These are phyloP conservation scores for Celastrina argiolus DNA, from an alignment of 2,888 invertebrate species.

Conservation along the genomic window DNA sequence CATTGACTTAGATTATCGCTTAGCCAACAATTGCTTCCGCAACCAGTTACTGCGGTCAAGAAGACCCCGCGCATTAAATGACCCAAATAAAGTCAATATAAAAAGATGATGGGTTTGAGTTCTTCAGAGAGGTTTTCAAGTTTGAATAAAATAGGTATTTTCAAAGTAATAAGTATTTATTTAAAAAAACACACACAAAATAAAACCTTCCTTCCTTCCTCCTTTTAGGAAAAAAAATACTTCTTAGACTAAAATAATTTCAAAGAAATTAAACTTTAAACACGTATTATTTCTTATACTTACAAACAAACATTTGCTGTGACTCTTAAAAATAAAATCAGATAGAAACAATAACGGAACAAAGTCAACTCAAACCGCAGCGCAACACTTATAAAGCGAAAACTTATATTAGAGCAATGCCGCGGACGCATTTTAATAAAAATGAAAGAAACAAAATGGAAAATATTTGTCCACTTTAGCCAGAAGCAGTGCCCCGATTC, in stretches of 20 bases:
- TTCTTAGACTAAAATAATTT: not conserved
- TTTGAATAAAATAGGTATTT: too few species aligned
- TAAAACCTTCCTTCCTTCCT: not conserved
- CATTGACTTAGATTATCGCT: too few species aligned
- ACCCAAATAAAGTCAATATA: too few species aligned
- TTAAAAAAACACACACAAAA: too few species aligned
- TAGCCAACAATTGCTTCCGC: too few species aligned
- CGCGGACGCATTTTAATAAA: constrained; percentile 13
- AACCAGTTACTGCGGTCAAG: too few species aligned
- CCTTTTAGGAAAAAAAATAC: not conserved
- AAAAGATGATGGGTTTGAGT: too few species aligned
- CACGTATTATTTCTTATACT: not conserved
- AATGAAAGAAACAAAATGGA: constrained; percentile 7
- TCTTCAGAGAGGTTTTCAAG: too few species aligned
- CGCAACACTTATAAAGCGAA: constrained; percentile 1
- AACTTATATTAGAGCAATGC: constrained; percentile 5
- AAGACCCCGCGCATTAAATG: too few species aligned
- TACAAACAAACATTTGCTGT: not conserved
- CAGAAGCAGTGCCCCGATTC: too few species aligned
- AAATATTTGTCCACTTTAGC: constrained; percentile 14
- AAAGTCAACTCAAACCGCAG: constrained; percentile 8
- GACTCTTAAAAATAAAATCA: not conserved
- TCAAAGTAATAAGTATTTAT: too few species aligned
- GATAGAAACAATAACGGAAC: constrained; percentile 10
- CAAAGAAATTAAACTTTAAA: not conserved